These are phyloP conservation scores for Callimorpha dominula DNA, from an alignment of 2,888 invertebrate species.

Conservation along the genomic window DNA sequence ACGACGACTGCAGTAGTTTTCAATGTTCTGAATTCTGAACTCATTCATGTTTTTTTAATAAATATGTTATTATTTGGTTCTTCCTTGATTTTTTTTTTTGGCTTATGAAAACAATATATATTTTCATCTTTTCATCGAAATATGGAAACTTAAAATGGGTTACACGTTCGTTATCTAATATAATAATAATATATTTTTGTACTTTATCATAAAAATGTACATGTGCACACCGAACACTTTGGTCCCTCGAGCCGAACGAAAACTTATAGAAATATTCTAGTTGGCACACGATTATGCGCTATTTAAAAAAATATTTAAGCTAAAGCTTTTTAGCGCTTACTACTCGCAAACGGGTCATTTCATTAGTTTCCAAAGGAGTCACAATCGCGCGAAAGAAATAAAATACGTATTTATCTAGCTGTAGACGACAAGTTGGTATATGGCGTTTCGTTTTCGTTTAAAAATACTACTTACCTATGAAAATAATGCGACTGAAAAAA, in stretches of 20 bases:
- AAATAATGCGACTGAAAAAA: slow-evolving; percentile 99
- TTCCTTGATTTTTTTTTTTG: neutral
- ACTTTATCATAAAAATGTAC: too few relatives aligned
- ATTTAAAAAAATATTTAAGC: neutral
- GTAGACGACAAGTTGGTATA: too few relatives aligned
- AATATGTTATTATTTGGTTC: neutral
- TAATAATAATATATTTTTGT: too few relatives aligned
- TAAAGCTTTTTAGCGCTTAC: too few relatives aligned
- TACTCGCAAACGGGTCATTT: too few relatives aligned
- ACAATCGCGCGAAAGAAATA: too few relatives aligned
- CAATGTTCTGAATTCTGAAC: neutral
- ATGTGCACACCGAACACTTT: too few relatives aligned
- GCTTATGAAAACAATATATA: neutral
- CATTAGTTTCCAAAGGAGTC: too few relatives aligned
- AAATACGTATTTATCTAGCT: too few relatives aligned
- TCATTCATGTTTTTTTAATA: neutral
- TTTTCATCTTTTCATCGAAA: neutral
- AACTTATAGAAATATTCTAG: neutral
- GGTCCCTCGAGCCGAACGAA: neutral
- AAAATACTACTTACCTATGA: slow-evolving; percentile 89
- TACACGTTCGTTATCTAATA: too few relatives aligned
- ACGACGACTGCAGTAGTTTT: neutral
- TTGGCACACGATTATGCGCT: neutral
- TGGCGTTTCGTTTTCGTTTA: too few relatives aligned
- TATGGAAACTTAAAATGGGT: too few relatives aligned